Evolutionary conservation across 2,113 vertebrate species (phyloP), one percentile per base, ranked within the genome.

Genomic region (Pycnonotus jocosus): DNA sequence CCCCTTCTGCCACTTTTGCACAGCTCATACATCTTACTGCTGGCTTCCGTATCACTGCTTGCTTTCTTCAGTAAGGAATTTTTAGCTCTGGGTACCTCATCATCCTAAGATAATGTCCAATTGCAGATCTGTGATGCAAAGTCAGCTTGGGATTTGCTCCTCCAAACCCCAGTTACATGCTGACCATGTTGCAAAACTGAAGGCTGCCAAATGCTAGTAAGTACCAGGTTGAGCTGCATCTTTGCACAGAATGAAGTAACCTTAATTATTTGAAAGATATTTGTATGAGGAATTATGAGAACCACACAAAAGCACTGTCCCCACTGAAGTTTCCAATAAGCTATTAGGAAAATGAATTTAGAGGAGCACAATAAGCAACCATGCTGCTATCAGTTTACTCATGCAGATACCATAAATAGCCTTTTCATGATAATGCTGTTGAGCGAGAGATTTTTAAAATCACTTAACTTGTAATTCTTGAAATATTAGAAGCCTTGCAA

Each of bases 341-440:
- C 93, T 93, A 96, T 97, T 95, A 96, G 80, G 81, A 74, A 95
- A 97, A 96, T 85, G 13, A 92, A 91, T 96, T 95, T 92, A 86
- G 74, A 96, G 40, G 45, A 81, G 74, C 92, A 93, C 72, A 90
- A 66, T 84, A 91, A 88, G 85, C 84, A 92, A 87, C 79, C 62
- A 51, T 35, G 66, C 81, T 92, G 86, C 93, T 97, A 95, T 97
- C 93, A 72, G 78, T 95, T 96, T 96, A 95, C 89, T 96, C 95
- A 96, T 81, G 94, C 94, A 96, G 79, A 84, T 74, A 96, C 93
- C 83, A 97, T 95, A 96, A 96, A 96, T 90, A 97, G 95, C 71
- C 87, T 56, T 96, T 92, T 79, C 71, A 71, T 50, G 82, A 88
- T 95, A 88, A 93, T 44, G 69, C 60, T 85, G 79, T 95, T 65